Evolutionary conservation across 2,888 invertebrate genomes (phyloP), one percentile per base, ranked within the genome.

Genomic region (Andrena marginata): DNA sequence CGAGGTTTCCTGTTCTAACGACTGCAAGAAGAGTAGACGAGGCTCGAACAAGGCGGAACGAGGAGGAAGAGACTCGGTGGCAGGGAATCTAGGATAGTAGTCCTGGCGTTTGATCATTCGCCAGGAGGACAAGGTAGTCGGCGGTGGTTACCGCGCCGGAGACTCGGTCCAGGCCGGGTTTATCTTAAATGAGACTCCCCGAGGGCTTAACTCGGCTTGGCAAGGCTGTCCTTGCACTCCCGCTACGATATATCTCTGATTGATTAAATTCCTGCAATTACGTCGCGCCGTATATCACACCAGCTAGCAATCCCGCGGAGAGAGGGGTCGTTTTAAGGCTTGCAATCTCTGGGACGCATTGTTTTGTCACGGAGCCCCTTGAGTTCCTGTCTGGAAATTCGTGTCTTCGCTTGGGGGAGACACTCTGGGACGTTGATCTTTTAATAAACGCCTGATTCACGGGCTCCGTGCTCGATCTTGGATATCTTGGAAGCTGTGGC

Each of bases 261-360:
- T 93, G 93, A 93, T 93, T 93, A 92, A 93, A 93, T 92, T 93
- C 91, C 87, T 89, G 91, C 92, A 92, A 92, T 93, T 93, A 93
- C 92, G 91, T 90, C 91, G 89, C 86, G 87, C 89, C 91, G 90
- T 92, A 92, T 91, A 92, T 92, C 91, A 92, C 89, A 51, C 87
- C 80, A 74, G 67, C 81, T 63, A 70, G 80, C 82, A 80, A 75
- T 85, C 85, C 80, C 72, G 69, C 82, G 80, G 86, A 85, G 86
- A 85, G 83, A 82, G 85, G 85, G 82, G 63, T 75, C 79, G 78
- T 73, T 78, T 73, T 78, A 64, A 74, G 79, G 79, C 84, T 76
- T 64, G 72, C 59, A 29, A 31, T 48, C 76, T 49, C 76, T 49
- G 64, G 60, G 75, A 70, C 60, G 74, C 75, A 63, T 73, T 77